phyloP scores from a whole-genome alignment of 1,140 invertebrate species.

The Euglossa dilemma region DNA sequence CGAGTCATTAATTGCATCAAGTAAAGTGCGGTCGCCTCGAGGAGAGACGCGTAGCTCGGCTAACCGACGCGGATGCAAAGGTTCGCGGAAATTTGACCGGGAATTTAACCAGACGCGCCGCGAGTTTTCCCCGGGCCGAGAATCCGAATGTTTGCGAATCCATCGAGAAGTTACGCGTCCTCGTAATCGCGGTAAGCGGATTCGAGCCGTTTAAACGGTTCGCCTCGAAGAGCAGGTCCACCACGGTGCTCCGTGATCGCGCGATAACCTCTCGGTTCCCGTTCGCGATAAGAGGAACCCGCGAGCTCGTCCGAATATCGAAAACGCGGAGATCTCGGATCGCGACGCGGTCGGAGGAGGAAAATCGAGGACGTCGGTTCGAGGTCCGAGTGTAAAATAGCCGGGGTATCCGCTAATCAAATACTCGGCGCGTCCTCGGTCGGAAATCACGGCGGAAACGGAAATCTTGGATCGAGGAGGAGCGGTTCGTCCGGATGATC shows the following conservation, averaged over 20 bases:
- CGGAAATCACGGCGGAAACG: conserved; percentile 60
- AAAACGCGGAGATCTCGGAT: neutral
- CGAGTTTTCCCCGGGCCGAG: neutral
- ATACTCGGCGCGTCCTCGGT: conserved; percentile 46
- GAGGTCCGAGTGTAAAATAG: conserved; percentile 39
- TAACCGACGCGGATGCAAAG: conserved; percentile 39
- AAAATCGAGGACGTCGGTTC: conserved; percentile 45
- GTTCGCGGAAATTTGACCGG: conserved; percentile 45
- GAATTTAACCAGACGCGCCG: conserved; percentile 46
- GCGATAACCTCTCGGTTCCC: neutral
- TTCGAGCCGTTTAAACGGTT: neutral
- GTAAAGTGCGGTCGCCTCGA: conserved; percentile 54
- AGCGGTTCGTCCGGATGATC: conserved; percentile 44
- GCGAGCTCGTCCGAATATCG: neutral
- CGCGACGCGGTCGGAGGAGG: neutral
- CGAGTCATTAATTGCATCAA: conserved; percentile 70
- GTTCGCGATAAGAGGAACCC: neutral
- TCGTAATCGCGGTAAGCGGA: neutral
- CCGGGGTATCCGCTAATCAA: conserved; percentile 55
- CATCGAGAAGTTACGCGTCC: too few relatives aligned
- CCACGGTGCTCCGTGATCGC: neutral
- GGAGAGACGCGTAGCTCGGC: conserved; percentile 3
- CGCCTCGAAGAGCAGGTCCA: neutral
- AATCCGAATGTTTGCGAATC: neutral
- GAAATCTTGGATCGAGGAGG: conserved; percentile 66